Evolutionary conservation across 2,113 vertebrate species (phyloP).

Genomic region (Mohoua ochrocephala): DNA sequence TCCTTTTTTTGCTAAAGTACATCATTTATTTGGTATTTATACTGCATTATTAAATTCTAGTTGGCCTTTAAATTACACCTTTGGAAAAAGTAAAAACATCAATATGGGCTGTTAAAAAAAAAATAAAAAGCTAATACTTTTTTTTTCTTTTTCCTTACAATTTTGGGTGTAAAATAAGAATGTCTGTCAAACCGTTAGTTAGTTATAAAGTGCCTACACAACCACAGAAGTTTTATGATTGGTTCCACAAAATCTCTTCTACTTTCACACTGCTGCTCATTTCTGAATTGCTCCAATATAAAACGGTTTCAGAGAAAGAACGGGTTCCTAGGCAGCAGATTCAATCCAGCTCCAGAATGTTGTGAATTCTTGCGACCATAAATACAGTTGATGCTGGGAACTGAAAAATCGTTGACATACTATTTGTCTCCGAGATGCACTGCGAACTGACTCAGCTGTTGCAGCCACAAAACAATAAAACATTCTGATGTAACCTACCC

Average conservation of each 20-base stretch:
- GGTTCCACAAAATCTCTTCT: neutral
- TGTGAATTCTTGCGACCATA: constrained; percentile 15
- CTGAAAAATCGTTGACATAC: neutral
- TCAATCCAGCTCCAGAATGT: neutral
- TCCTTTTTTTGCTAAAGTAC: neutral
- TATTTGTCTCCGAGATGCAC: neutral
- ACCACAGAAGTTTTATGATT: neutral
- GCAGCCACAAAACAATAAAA: constrained; percentile 11
- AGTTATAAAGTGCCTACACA: neutral
- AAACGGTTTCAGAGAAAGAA: neutral
- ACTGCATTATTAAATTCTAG: neutral
- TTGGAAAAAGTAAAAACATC: neutral
- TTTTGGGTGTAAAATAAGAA: neutral
- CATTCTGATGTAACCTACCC: neutral
- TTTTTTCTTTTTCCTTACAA: neutral
- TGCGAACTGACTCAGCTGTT: constrained; percentile 36
- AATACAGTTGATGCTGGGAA: constrained; percentile 2
- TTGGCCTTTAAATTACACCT: neutral
- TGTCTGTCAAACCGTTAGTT: neutral
- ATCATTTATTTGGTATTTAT: neutral
- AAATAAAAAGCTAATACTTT: neutral
- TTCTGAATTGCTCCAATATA: neutral
- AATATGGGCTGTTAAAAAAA: neutral
- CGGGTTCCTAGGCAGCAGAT: neutral
- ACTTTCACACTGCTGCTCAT: neutral